These are phyloP conservation scores for Callocephalon fimbriatum DNA, from an alignment of 2,113 vertebrate species.

Conservation along the genomic window DNA sequence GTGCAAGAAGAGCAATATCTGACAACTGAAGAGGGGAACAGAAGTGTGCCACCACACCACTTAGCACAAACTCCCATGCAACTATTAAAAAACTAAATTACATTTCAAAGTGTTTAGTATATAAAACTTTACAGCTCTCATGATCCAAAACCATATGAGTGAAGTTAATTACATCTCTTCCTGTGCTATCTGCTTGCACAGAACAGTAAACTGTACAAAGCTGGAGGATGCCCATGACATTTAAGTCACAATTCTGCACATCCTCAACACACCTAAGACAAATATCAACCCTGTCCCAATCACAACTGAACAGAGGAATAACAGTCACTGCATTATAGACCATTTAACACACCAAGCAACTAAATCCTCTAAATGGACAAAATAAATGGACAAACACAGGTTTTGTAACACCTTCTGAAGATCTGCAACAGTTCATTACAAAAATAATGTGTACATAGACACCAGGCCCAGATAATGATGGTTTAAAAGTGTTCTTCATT, in stretches of 20 bases:
- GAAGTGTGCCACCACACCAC: not conserved
- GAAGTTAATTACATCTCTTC: not conserved
- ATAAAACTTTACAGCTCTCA: not conserved
- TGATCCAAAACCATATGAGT: not conserved
- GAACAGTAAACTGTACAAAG: not conserved
- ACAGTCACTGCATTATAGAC: no score
- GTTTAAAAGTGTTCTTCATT: not conserved
- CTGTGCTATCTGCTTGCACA: not conserved
- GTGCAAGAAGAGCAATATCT: not conserved
- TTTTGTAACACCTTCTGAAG: not conserved
- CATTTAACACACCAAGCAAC: not conserved
- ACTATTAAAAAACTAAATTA: not conserved
- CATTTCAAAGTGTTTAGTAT: not conserved
- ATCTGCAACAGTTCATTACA: not conserved
- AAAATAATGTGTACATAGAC: not conserved
- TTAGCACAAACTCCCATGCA: not conserved
- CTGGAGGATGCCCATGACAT: not conserved
- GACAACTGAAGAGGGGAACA: not conserved
- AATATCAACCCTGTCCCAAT: not conserved
- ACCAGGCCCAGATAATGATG: not conserved
- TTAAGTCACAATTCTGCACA: not conserved
- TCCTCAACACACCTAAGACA: not conserved
- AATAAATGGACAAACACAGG: not conserved
- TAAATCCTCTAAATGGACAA: not conserved
- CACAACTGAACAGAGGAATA: not conserved